phyloP scores from a whole-genome alignment of 2,888 invertebrate genomes.

The Ochropleura plecta region DNA sequence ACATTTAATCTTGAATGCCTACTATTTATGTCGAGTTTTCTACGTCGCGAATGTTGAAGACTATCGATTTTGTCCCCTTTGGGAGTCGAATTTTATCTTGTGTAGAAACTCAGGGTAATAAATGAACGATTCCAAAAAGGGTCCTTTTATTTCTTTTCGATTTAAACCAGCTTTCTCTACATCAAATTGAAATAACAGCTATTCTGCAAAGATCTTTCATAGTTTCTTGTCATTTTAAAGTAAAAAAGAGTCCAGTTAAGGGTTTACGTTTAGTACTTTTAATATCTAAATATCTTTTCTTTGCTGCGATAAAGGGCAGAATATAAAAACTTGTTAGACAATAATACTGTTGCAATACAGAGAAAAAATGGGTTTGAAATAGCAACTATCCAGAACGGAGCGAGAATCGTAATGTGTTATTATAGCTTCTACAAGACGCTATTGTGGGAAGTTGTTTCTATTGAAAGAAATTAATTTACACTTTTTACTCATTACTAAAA shows the following conservation, averaged over 20 bases:
- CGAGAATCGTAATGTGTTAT: slow-evolving; percentile 21
- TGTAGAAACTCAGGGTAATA: slow-evolving; percentile 59
- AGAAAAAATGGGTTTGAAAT: slow-evolving; percentile 8
- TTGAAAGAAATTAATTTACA: slow-evolving; percentile 17
- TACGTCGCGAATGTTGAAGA: slow-evolving; percentile 52
- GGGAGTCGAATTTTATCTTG: slow-evolving; percentile 60
- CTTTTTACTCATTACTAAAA: slow-evolving; percentile 8
- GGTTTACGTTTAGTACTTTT: not conserved
- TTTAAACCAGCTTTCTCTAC: slow-evolving; percentile 41
- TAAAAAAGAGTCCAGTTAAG: not conserved
- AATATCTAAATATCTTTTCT: not conserved
- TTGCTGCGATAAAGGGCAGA: slow-evolving; percentile 11
- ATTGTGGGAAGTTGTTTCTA: slow-evolving; percentile 1
- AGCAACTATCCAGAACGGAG: slow-evolving; percentile 6
- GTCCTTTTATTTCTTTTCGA: slow-evolving; percentile 57
- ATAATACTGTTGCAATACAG: not conserved
- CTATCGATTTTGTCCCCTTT: slow-evolving; percentile 58
- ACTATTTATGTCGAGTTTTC: slow-evolving; percentile 52
- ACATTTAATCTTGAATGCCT: slow-evolving; percentile 42
- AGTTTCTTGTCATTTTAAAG: slow-evolving; percentile 27
- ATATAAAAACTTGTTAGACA: slow-evolving; percentile 9
- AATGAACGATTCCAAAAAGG: slow-evolving; percentile 52
- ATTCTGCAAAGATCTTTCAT: slow-evolving; percentile 30
- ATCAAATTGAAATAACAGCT: slow-evolving; percentile 49
- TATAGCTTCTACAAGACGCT: not conserved